Percentiles rank a stretch among this genome's conserved stretches.
Evolutionary conservation across 2,888 invertebrate genomes (phyloP).

Genomic region (Hirtodrosophila histrioides): DNA sequence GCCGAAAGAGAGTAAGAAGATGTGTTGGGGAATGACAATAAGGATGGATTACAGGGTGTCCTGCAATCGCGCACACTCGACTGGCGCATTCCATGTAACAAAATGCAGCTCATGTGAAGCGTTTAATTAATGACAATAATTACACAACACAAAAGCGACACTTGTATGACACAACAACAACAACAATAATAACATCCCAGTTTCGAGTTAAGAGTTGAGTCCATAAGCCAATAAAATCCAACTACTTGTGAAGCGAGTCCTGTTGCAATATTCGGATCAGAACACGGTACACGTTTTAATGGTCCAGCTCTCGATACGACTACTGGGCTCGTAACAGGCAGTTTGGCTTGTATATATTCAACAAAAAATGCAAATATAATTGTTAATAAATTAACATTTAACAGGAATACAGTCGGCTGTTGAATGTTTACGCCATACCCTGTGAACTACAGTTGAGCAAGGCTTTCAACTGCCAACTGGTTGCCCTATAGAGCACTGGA

Average conservation of each 20-base stretch:
- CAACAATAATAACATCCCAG: slow-evolving; percentile 15
- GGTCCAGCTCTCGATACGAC: too few species aligned
- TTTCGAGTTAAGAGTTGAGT: slow-evolving; percentile 9
- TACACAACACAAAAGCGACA: slow-evolving; percentile 41
- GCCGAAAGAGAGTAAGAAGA: too few species aligned
- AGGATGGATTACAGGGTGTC: too few species aligned
- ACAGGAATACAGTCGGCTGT: too few species aligned
- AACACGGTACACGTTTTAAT: neutral
- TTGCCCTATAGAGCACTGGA: too few species aligned
- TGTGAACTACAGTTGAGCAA: neutral
- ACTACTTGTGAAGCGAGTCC: slow-evolving; percentile 6
- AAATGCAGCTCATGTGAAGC: slow-evolving; percentile 23
- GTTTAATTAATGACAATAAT: slow-evolving; percentile 66
- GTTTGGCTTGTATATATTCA: slow-evolving; percentile 40
- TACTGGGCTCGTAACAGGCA: too few species aligned
- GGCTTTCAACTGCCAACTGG: too few species aligned
- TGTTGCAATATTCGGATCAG: neutral
- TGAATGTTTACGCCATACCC: slow-evolving; percentile 9
- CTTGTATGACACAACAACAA: slow-evolving; percentile 23
- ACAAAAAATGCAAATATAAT: slow-evolving; percentile 23
- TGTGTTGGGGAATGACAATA: too few species aligned
- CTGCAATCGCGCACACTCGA: too few species aligned
- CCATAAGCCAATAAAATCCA: slow-evolving; percentile 22
- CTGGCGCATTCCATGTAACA: neutral
- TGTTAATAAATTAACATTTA: slow-evolving; percentile 37